phyloP scores from a whole-genome alignment of 2,888 invertebrate species.

The Mesopsocus fuscifrons region DNA sequence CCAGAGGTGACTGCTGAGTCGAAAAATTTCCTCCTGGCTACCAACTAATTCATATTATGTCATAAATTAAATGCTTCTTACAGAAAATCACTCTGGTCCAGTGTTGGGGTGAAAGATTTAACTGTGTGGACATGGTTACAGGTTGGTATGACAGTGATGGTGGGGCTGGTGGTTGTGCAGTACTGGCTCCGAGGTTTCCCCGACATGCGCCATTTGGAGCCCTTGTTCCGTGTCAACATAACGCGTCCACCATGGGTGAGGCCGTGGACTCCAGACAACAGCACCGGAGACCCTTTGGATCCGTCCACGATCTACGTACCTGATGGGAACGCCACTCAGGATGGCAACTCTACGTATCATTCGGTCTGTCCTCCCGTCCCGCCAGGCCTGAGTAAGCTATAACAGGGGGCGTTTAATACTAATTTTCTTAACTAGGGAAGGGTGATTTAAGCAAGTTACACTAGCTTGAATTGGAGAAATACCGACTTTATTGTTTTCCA shows the following conservation, averaged over 20 bases:
- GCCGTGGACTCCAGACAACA: neutral
- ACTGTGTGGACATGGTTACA: too few relatives aligned
- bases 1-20: too few relatives aligned
- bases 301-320: neutral
- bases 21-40: too few relatives aligned
- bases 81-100: too few relatives aligned
- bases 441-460: too few relatives aligned
- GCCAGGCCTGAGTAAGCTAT: conserved; percentile 39
- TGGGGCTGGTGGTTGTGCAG: conserved; percentile 3
- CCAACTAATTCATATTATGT: too few relatives aligned
- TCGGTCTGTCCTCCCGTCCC: conserved; percentile 39
- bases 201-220: conserved; percentile 5
- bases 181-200: conserved; percentile 2
- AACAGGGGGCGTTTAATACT: conserved; percentile 4
- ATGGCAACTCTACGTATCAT: conserved; percentile 12
- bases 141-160: neutral
- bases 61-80: too few relatives aligned
- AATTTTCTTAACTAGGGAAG: conserved; percentile 3
- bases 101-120: too few relatives aligned
- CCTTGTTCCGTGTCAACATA: conserved; percentile 1
- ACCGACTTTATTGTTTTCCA: too few relatives aligned
- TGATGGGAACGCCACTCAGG: neutral
- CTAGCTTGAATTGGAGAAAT: too few relatives aligned
- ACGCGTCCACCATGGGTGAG: neutral
- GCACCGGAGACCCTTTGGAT: neutral